Base-by-base conservation (phyloP, 2,113 vertebrate genomes). In the Orientallactaga bullata region DNA sequence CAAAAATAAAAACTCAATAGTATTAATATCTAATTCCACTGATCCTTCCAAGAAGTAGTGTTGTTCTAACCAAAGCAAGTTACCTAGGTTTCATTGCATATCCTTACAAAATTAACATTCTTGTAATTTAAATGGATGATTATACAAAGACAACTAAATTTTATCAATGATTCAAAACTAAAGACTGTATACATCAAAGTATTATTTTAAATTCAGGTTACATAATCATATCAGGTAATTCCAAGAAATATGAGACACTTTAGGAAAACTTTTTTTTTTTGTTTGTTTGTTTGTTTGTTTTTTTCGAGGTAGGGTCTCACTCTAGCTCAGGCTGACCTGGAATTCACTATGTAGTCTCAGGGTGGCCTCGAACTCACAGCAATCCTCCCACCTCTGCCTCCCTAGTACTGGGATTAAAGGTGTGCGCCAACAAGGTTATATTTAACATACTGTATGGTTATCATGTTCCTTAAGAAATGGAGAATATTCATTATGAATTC, bases 1-100 rank as follows among this genome's bases (percentile, higher is more conserved):
- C 47, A 94, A 95, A 74, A 37, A 23, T 91, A 87, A 90, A 78
- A 84, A 90, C n/a, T 90, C 95, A 90, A 71, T 51, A 69, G 58
- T 69, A 66, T 94, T 95, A 94, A 77, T 61, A 80, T 65, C 68
- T 92, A 93, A 94, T 94, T 72, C 66, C 7, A 23, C 17, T n/a
- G 93, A 74, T 66, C 24, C 66, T 63, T 76, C 30, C 35, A 85
- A 32, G 94, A 55, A 84, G 9, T 11, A 18, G n/a, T 83, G 66
- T 24, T 47, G 30, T 79, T 79, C 77, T 42, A 39, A 35, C 30
- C 42, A 89, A 84, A 74, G 35, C 15, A 66, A 78, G 12, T 51
- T 30, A 71, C 69, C n/a, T 76, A 86, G 24, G 32, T 89, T 93
- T 93, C 51, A 74, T 77, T 89, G 91, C 42, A 61, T 35, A 82